A percentile compares a stretch with the other conserved stretches of the same genome.
Conservation (phyloP, 2,113 vertebrate species). For the Lasiurus borealis region DNA sequence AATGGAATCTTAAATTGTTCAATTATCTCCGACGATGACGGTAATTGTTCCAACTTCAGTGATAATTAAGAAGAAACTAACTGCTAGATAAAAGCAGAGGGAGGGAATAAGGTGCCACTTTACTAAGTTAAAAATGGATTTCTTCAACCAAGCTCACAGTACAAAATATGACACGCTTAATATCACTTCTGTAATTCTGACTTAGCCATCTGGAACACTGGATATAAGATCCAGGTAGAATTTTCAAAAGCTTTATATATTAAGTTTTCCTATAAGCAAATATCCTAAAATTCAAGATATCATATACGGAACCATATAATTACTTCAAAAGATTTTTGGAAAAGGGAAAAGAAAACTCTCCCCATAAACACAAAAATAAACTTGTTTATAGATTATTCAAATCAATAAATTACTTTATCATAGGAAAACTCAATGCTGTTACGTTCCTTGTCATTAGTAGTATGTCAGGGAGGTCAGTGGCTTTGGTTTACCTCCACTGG, state of each 20-base stretch:
- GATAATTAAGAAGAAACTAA: neutral
- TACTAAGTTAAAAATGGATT: neutral
- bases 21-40: neutral
- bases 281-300: constrained; percentile 52
- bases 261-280: constrained; percentile 22
- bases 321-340: constrained; percentile 43
- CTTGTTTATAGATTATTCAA: constrained; percentile 26
- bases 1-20: neutral
- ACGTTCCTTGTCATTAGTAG: constrained; percentile 32
- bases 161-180: neutral
- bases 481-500: constrained; percentile 72
- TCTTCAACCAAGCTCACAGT: neutral
- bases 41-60: neutral
- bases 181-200: constrained; percentile 7
- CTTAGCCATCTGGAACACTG: neutral
- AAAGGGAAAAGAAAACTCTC: constrained; percentile 32
- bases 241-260: constrained; percentile 3
- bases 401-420: constrained; percentile 55
- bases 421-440: neutral
- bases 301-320: neutral
- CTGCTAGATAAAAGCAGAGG: neutral
- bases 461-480: constrained; percentile 60
- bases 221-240: neutral
- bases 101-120: neutral
- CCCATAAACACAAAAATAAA: constrained; percentile 19